phyloP scores from a whole-genome alignment of 2,888 invertebrate genomes.

The Cheilosia vulpina region DNA sequence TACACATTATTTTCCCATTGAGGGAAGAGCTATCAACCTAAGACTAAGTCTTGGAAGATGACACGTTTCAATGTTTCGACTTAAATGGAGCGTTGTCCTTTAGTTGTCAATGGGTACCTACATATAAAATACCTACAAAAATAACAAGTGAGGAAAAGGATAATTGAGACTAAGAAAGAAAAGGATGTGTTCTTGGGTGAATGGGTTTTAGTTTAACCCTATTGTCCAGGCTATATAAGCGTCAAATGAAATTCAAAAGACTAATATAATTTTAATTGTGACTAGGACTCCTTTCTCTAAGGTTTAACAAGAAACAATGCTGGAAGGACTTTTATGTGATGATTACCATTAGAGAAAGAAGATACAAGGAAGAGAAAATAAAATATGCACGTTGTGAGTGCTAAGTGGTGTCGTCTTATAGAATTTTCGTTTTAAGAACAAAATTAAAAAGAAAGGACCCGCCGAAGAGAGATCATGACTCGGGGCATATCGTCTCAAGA shows the following conservation, averaged over 20 bases:
- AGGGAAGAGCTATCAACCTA: slow-evolving; percentile 62
- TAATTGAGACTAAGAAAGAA: slow-evolving; percentile 37
- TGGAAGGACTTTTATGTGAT: slow-evolving; percentile 17
- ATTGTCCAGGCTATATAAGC: slow-evolving; percentile 51
- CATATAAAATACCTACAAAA: neutral
- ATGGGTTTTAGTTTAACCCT: slow-evolving; percentile 50
- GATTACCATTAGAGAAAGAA: slow-evolving; percentile 16
- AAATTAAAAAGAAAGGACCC: too few relatives aligned
- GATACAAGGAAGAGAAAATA: slow-evolving; percentile 5
- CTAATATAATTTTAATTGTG: slow-evolving; percentile 43
- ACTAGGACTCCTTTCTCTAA: neutral
- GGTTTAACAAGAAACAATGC: neutral
- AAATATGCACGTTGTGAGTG: too few relatives aligned
- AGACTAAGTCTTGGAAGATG: slow-evolving; percentile 33
- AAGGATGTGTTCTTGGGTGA: slow-evolving; percentile 45
- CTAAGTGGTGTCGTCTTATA: too few relatives aligned
- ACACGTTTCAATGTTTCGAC: slow-evolving; percentile 37
- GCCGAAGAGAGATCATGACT: too few relatives aligned
- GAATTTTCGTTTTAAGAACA: too few relatives aligned
- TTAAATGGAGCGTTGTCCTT: slow-evolving; percentile 58
- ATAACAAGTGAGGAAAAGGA: neutral
- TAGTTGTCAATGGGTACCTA: slow-evolving; percentile 29
- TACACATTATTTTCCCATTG: slow-evolving; percentile 27
- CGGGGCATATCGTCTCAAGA: too few relatives aligned
- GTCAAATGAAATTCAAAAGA: slow-evolving; percentile 45